A percentile compares a stretch with the other conserved stretches of the same genome.
Conservation (phyloP, 37 sponge, comb jelly and placozoan genomes). For the Corticium candelabrum region DNA sequence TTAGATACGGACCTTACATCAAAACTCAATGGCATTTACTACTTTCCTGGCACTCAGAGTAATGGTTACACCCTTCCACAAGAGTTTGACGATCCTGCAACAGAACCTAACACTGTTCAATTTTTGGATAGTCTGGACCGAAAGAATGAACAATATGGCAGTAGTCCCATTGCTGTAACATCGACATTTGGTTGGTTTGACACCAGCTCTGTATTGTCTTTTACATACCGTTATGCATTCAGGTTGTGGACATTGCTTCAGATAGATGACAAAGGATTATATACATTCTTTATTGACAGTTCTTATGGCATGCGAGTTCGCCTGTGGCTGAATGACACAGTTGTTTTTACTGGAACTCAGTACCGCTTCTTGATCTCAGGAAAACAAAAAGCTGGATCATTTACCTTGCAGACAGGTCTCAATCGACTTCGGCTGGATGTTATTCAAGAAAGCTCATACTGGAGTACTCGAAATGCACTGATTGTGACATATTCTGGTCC, state of each 20-base stretch:
- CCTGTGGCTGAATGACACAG: not conserved
- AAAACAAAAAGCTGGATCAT: not conserved
- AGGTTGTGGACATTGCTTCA: not conserved
- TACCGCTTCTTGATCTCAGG: not conserved
- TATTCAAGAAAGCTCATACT: not conserved
- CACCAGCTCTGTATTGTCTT: not conserved
- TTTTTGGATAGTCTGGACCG: not conserved
- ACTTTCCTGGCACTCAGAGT: not conserved
- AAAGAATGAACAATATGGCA: not conserved
- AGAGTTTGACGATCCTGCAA: not conserved
- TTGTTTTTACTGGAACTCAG: not conserved
- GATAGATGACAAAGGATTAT: not conserved
- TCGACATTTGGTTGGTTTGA: not conserved
- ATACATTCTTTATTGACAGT: not conserved
- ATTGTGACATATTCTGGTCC: not conserved
- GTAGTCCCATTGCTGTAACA: not conserved
- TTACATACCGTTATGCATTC: not conserved
- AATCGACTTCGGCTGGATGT: not conserved
- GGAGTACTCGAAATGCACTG: not conserved
- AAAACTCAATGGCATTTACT: not conserved
- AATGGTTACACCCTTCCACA: not conserved
- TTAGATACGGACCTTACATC: not conserved
- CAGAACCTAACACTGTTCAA: not conserved
- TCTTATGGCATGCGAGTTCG: not conserved
- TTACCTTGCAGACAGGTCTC: not conserved